Percentiles rank a stretch among this genome's conserved stretches.
Conservation (phyloP, 2,888 invertebrate genomes). For the Baccha elongata region DNA sequence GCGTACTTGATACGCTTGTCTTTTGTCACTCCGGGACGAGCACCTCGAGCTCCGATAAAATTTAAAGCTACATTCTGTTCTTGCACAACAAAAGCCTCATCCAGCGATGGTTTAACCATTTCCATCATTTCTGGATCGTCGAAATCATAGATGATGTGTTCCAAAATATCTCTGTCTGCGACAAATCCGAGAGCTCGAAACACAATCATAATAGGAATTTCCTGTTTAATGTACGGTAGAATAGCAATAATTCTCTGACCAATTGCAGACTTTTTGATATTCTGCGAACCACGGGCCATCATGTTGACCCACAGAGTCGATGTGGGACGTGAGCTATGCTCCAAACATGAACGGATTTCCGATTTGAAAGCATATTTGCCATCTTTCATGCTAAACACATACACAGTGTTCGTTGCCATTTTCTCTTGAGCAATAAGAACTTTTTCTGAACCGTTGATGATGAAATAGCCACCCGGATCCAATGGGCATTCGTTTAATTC, state of each 20-base stretch:
- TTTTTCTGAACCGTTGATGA: slow-evolving; percentile 99
- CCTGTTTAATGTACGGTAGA: slow-evolving; percentile 99
- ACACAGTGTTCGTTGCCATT: slow-evolving; percentile 99
- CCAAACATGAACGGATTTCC: slow-evolving; percentile 97
- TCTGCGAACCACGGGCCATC: slow-evolving; percentile 99
- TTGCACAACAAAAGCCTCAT: slow-evolving; percentile 99
- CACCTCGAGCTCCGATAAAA: slow-evolving; percentile 99
- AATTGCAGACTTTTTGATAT: slow-evolving; percentile 99
- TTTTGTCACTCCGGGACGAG: slow-evolving; percentile 98
- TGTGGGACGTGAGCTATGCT: slow-evolving; percentile 96
- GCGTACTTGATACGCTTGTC: slow-evolving; percentile 99
- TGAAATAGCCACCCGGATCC: slow-evolving; percentile 99
- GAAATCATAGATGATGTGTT: slow-evolving; percentile 99
- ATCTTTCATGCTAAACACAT: slow-evolving; percentile 99
- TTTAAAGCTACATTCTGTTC: slow-evolving; percentile 99
- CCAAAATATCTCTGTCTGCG: slow-evolving; percentile 98
- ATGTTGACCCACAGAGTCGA: slow-evolving; percentile 99
- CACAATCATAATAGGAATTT: slow-evolving; percentile 99
- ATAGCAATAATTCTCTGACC: slow-evolving; percentile 99
- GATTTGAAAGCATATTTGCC: slow-evolving; percentile 99
- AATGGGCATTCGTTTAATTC: slow-evolving; percentile 99
- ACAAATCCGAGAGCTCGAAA: slow-evolving; percentile 99
- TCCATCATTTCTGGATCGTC: slow-evolving; percentile 99
- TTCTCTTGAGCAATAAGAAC: slow-evolving; percentile 99
- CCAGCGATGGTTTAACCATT: slow-evolving; percentile 99